Conservation (phyloP, 1,140 invertebrate genomes). For the Sitobion miscanthi region DNA sequence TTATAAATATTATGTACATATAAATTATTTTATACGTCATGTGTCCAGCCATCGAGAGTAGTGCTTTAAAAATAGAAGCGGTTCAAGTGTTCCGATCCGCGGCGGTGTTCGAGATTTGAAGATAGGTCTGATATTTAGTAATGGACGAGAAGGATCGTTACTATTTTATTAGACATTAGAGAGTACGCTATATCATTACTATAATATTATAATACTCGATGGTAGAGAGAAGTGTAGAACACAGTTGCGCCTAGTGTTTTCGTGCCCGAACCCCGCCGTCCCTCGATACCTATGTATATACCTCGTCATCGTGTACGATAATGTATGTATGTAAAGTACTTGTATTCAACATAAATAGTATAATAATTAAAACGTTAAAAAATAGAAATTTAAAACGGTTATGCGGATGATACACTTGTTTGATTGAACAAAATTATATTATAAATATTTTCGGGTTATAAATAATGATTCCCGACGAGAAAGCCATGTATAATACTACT, state of each 20-base stretch:
- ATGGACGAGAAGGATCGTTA: not conserved
- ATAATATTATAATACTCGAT: not conserved
- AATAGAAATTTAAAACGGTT: not conserved
- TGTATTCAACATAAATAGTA: not conserved
- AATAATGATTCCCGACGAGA: not conserved
- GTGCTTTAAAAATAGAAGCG: constrained; percentile 26
- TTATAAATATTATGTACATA: not conserved
- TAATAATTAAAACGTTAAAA: not conserved
- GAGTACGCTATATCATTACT: not conserved
- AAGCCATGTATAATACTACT: not conserved
- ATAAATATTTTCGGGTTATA: no score
- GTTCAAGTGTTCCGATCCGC: not conserved
- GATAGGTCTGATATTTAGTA: not conserved
- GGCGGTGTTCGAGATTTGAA: not conserved
- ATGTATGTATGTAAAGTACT: not conserved
- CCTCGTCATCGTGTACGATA: not conserved
- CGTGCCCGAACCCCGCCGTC: not conserved
- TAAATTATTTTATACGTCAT: not conserved
- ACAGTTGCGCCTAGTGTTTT: not conserved
- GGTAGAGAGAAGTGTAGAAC: no score
- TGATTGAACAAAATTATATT: not conserved
- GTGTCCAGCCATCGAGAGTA: not conserved
- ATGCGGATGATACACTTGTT: not conserved
- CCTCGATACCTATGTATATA: not conserved
- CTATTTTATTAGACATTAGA: not conserved